Conservation (phyloP, 2,113 vertebrate species). For the Notarius lentiginosus region DNA sequence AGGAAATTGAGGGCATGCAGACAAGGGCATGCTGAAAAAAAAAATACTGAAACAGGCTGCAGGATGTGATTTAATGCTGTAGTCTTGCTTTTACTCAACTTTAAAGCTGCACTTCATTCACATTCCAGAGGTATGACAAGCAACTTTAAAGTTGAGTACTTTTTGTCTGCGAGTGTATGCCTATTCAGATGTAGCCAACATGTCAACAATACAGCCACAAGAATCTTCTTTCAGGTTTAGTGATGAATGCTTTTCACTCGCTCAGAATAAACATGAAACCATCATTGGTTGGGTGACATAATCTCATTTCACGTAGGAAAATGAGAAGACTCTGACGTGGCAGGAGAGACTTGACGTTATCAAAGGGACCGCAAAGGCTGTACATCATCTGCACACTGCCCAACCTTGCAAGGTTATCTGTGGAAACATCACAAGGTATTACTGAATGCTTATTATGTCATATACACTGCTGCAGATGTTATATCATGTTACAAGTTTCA, state of each 20-base stretch:
- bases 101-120: background rate
- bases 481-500: background rate
- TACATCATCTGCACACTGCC: slow-evolving; percentile 66
- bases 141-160: background rate
- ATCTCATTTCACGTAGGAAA: slow-evolving; percentile 48
- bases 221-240: background rate
- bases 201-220: background rate
- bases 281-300: background rate
- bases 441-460: background rate
- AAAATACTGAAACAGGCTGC: background rate
- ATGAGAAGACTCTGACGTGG: slow-evolving; percentile 61
- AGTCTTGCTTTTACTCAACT: too few species aligned
- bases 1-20: background rate
- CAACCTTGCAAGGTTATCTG: slow-evolving; percentile 63
- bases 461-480: background rate
- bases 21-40: background rate
- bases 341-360: slow-evolving; percentile 65
- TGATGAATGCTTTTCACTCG: background rate
- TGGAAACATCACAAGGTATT: slow-evolving; percentile 71
- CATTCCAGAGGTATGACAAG: background rate
- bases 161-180: background rate
- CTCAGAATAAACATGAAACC: background rate
- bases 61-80: too few species aligned
- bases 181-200: background rate
- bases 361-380: slow-evolving; percentile 61